These are phyloP conservation scores for Omphaloscelis lunosa DNA, from an alignment of 2,888 invertebrate species.

Conservation along the genomic window DNA sequence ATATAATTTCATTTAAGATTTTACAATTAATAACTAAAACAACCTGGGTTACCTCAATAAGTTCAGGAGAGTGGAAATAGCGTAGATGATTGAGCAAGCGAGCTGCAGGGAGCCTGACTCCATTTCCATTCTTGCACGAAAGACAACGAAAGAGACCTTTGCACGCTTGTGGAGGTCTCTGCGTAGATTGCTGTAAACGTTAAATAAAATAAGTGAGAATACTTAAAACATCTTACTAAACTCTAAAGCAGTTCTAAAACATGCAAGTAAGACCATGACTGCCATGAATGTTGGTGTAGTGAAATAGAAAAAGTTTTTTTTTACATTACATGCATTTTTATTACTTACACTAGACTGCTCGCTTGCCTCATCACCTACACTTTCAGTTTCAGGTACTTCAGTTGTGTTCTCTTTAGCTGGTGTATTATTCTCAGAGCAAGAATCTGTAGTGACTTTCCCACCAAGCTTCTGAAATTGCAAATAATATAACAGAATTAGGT, in stretches of 20 bases:
- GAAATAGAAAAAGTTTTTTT: neutral
- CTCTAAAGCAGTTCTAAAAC: neutral
- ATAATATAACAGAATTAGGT: neutral
- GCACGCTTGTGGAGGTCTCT: slow-evolving; percentile 79
- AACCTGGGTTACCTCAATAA: slow-evolving; percentile 83
- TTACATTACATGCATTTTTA: neutral
- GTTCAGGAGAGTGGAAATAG: slow-evolving; percentile 85
- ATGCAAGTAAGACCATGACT: neutral
- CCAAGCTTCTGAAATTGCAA: slow-evolving; percentile 79
- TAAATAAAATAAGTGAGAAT: neutral
- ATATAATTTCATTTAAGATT: neutral
- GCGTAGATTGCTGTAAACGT: slow-evolving; percentile 72
- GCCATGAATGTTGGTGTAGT: neutral
- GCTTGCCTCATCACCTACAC: slow-evolving; percentile 77
- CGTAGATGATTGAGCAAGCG: slow-evolving; percentile 89
- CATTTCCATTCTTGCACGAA: slow-evolving; percentile 85
- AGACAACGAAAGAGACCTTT: slow-evolving; percentile 89
- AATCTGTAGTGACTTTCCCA: slow-evolving; percentile 81
- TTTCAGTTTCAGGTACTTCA: slow-evolving; percentile 75
- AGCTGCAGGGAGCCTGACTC: slow-evolving; percentile 80
- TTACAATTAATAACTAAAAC: neutral
- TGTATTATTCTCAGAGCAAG: slow-evolving; percentile 75
- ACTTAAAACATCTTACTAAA: neutral
- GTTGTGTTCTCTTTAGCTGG: slow-evolving; percentile 74
- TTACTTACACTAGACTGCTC: slow-evolving; percentile 79